Evolutionary conservation across 2,797 vertebrate genomes (phyloP), one percentile per base, ranked within the genome.

Genomic region (Xerus rutilus): DNA sequence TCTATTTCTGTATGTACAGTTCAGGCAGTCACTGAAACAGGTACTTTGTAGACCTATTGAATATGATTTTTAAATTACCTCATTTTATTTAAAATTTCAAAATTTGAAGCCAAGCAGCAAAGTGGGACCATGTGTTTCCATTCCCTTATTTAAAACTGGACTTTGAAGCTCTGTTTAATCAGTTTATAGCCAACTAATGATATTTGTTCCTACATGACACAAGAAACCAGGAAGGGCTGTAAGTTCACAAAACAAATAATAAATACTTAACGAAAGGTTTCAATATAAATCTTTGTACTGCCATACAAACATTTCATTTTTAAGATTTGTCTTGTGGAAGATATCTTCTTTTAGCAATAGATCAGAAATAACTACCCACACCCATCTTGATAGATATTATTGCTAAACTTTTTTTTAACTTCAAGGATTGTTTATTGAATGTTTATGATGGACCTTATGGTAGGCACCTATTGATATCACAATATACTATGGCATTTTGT

Each of bases 171-270:
- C 57, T 59, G 57, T 59, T 59, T 2, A 23, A 3, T 97, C 30
- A 82, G 59, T 86, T 97, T 98, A 97, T 97, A 95, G 97, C 47
- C 86, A 77, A 83, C 57, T 91, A 93, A 86, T 65, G 93, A 72
- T 23, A 64, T 91, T 96, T 97, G 78, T 97, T 97, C 65, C 84
- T 92, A 76, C 78, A 43, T 73, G 72, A 89, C 32, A 10, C 43
- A n/a, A 85, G 77, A 95, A 85, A 82, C 35, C 67, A 65, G 28
- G 47, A 87, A 81, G 69, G 76, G 74, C 39, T 45, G 32, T 73
- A 57, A 15, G 93, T 95, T 97, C 96, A 94, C 96, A 96, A 97
- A 95, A 91, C 64, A 97, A 97, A 95, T 35, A 96, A 78, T 93
- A 97, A 96, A 89, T 82, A 93, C 0, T 87, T 93, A 93, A 93